Evolutionary conservation across 2,113 vertebrate genomes (phyloP).

Genomic region (Barbus barbus): DNA sequence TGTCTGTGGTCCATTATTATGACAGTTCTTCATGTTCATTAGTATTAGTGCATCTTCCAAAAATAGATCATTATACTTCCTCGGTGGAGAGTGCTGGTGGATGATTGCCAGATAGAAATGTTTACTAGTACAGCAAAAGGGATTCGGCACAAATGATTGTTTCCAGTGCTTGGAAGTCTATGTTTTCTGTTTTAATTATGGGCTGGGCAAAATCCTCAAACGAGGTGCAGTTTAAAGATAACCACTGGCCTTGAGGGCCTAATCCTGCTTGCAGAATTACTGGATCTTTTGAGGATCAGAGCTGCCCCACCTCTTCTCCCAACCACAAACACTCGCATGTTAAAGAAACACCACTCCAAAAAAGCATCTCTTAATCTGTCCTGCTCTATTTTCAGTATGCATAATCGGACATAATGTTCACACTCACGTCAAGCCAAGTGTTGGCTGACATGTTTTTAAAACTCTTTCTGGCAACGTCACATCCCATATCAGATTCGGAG

Average conservation of each 20-base stretch:
- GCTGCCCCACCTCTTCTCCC: background rate
- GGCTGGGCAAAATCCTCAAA: conserved; percentile 2
- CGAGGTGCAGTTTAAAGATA: background rate
- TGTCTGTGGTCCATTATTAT: background rate
- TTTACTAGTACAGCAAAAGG: background rate
- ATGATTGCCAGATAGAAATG: background rate
- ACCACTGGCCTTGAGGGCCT: background rate
- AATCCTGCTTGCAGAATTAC: background rate
- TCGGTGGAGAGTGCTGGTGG: background rate
- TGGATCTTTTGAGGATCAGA: conserved; percentile 9
- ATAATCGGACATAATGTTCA: background rate
- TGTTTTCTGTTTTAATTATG: background rate
- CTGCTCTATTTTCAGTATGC: conserved; percentile 3
- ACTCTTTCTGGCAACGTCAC: background rate
- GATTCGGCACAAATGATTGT: background rate
- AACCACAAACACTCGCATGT: conserved; percentile 14
- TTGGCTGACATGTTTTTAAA: background rate
- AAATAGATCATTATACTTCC: background rate
- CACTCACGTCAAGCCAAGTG: background rate
- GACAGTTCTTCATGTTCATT: conserved; percentile 28
- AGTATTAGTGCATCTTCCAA: conserved; percentile 9
- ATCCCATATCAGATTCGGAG: background rate
- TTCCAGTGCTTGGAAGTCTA: background rate
- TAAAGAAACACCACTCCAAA: background rate
- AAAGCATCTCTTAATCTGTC: conserved; percentile 5